A percentile compares a stretch with the other conserved stretches of the same genome.
These are phyloP conservation scores for Echinarachnius parma DNA, from an alignment of 53 echinoderm and acorn worm species.

Conservation along the genomic window DNA sequence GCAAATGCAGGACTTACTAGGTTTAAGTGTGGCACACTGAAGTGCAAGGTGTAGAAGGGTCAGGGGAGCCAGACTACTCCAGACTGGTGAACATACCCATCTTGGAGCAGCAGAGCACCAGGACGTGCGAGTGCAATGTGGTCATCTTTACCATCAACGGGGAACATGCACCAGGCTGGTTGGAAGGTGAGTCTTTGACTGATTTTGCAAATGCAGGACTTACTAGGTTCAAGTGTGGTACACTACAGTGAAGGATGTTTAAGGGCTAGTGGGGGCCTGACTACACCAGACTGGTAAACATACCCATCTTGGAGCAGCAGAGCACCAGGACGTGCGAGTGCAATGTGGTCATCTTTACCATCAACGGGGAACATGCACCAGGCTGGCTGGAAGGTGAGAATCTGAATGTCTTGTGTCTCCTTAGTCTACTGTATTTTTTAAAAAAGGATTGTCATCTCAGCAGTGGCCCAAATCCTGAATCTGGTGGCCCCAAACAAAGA, in stretches of 20 bases:
- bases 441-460: no score
- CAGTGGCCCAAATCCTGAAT: no score
- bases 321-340: background rate
- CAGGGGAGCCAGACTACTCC: background rate
- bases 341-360: constrained; percentile 43
- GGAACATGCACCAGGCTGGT: constrained; percentile 24
- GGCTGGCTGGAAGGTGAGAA: constrained; percentile 35
- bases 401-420: no score
- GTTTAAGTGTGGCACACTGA: constrained; percentile 21
- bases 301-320: constrained; percentile 11
- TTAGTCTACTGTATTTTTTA: no score
- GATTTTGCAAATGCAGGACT: no score
- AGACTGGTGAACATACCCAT: constrained; percentile 19
- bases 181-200: constrained; percentile 37
- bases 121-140: constrained; percentile 28
- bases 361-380: constrained; percentile 39
- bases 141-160: constrained; percentile 36
- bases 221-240: constrained; percentile 28
- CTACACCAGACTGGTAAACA: constrained; percentile 9
- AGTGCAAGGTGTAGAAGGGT: constrained; percentile 6
- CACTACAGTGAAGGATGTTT: constrained; percentile 6
- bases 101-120: constrained; percentile 31
- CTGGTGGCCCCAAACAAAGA: no score
- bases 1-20: no score
- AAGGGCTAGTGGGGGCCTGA: background rate